Evolutionary conservation across 2,113 vertebrate genomes (phyloP).

Genomic region (Chaetops frenatus): DNA sequence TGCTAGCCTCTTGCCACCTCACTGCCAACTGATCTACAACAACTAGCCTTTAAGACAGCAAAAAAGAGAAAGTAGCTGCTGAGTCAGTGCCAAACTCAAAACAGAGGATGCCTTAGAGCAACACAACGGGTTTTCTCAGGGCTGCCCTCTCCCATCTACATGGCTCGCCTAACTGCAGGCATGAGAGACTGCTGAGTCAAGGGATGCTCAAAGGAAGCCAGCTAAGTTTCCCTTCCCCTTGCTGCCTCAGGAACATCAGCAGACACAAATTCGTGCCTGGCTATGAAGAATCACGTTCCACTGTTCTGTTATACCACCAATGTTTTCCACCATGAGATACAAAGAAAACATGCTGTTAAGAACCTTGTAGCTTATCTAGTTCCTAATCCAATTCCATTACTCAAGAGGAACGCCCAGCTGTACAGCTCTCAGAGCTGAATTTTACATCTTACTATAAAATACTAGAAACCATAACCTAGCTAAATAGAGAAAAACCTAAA

Average conservation of each 20-base stretch:
- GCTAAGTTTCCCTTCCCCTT: background rate
- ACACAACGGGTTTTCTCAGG: background rate
- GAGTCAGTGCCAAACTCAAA: background rate
- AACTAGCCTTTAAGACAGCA: background rate
- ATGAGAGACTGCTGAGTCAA: background rate
- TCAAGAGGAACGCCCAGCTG: background rate
- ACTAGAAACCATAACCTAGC: background rate
- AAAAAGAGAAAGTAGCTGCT: background rate
- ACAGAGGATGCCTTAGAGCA: constrained; percentile 11
- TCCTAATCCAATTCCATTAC: background rate
- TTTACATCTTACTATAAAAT: background rate
- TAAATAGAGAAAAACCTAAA: background rate
- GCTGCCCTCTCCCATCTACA: background rate
- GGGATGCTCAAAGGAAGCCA: background rate
- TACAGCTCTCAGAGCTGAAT: background rate
- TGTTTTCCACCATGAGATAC: background rate
- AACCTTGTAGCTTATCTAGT: background rate
- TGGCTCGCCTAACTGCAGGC: background rate
- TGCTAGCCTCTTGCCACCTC: background rate
- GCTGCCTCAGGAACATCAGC: background rate
- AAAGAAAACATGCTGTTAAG: background rate
- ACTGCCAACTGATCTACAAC: background rate
- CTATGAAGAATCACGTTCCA: fast-evolving
- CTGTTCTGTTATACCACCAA: background rate
- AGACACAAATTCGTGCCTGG: background rate